Percentiles rank a stretch among this genome's conserved stretches.
Evolutionary conservation across 2,113 vertebrate species (phyloP).

Genomic region (Syngnathoides biaculeatus): DNA sequence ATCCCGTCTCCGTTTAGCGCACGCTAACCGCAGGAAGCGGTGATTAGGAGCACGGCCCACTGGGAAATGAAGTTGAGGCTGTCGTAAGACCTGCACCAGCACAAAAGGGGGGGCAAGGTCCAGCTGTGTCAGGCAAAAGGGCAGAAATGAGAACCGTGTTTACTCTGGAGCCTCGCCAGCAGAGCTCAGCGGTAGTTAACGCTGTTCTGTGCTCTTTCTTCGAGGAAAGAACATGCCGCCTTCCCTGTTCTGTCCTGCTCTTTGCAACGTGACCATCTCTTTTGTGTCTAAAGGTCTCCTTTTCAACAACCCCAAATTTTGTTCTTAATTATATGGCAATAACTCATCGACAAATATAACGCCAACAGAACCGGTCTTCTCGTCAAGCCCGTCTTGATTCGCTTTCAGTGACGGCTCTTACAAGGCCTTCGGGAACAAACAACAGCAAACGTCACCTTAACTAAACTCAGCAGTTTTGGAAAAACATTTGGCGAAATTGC

Average conservation of each 20-base stretch:
- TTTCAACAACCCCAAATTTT: background rate
- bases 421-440: background rate
- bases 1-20: constrained; percentile 43
- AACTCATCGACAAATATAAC: constrained; percentile 1
- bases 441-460: background rate
- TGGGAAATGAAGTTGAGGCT: constrained; percentile 59
- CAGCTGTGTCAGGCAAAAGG: constrained; percentile 44
- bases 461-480: too few species aligned
- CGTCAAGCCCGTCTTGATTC: background rate
- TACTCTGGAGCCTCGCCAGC: constrained; percentile 53
- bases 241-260: constrained; percentile 27
- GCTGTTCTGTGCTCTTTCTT: constrained; percentile 23
- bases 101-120: constrained; percentile 49
- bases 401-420: background rate
- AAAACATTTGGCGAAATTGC: background rate
- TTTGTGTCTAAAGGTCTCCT: background rate
- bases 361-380: background rate
- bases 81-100: constrained; percentile 46
- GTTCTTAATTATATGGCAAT: constrained; percentile 3
- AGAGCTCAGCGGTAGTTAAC: constrained; percentile 35
- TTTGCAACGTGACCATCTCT: constrained; percentile 12
- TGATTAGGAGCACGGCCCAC: constrained; percentile 53
- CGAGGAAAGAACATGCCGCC: constrained; percentile 34
- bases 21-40: constrained; percentile 52
- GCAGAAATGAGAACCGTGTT: constrained; percentile 67